Percentiles rank a stretch among this genome's conserved stretches.
phyloP scores from a whole-genome alignment of 92 coral and sea anemone species.

The Phymanthus crucifer region DNA sequence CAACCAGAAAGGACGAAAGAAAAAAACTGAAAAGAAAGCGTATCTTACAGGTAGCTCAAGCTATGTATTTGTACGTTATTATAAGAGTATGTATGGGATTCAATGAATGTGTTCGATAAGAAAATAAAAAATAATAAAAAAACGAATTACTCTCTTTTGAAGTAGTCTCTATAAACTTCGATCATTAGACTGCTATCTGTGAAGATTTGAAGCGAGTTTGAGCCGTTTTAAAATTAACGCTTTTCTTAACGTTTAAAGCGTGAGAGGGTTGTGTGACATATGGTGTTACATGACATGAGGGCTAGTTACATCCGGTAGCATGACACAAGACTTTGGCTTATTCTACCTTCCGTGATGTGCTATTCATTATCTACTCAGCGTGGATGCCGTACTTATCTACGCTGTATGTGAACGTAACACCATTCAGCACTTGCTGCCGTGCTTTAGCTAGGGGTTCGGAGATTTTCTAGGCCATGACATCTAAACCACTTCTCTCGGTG shows the following conservation, averaged over 20 bases:
- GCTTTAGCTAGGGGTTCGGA: background rate
- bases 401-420: slow-evolving; percentile 2
- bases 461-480: slow-evolving; percentile 32
- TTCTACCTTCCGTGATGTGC: slow-evolving; percentile 3
- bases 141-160: background rate
- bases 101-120: no score
- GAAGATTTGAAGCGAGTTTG: no score
- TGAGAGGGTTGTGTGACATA: background rate
- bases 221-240: no score
- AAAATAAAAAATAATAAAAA: background rate
- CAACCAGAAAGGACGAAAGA: no score
- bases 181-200: no score
- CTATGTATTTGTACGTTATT: no score
- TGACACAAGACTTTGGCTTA: slow-evolving; percentile 21
- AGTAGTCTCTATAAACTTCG: background rate
- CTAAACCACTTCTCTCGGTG: slow-evolving; percentile 6
- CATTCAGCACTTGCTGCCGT: background rate
- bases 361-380: slow-evolving; percentile 30
- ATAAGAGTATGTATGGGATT: no score
- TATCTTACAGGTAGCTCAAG: no score
- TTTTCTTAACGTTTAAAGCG: no score
- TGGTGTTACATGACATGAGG: slow-evolving; percentile 8
- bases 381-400: slow-evolving; percentile 11
- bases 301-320: slow-evolving; percentile 31
- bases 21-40: no score